phyloP scores from a whole-genome alignment of 2,113 vertebrate species.

The Engraulis encrasicolus region DNA sequence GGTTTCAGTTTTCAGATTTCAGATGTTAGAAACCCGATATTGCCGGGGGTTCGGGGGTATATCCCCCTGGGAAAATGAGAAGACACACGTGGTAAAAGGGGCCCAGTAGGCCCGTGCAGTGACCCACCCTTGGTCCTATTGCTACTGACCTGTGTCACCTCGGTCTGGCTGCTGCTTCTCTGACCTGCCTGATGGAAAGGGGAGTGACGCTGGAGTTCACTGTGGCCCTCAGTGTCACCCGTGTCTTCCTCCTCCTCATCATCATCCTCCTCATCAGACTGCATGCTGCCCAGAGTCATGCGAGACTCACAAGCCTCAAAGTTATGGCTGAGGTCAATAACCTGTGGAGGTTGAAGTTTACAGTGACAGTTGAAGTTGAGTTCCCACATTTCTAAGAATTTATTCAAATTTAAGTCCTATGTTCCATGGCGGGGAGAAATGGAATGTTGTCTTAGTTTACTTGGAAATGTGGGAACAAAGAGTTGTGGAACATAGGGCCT shows the following conservation, averaged over 20 bases:
- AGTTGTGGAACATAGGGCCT: no score
- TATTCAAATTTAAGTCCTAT: no score
- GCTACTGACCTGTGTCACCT: not conserved
- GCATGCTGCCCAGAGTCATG: not conserved
- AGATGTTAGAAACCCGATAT: no score
- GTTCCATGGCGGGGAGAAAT: no score
- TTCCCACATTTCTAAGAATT: not conserved
- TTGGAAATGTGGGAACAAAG: no score
- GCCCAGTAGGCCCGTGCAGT: no score
- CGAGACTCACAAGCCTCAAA: not conserved
- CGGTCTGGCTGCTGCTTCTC: not conserved
- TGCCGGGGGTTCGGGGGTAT: no score
- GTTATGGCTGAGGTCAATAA: not conserved
- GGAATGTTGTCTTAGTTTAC: no score
- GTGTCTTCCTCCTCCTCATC: constrained; percentile 14
- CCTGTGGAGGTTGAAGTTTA: not conserved
- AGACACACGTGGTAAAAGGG: no score
- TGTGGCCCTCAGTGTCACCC: not conserved
- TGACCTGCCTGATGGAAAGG: not conserved
- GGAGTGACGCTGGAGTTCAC: not conserved
- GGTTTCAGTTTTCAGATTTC: no score
- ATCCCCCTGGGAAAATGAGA: no score
- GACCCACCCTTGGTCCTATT: not conserved
- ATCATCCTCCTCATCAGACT: constrained; percentile 18
- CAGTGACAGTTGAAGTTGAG: not conserved